Evolutionary conservation across 1,140 invertebrate genomes (phyloP).

Genomic region (Catajapyx aquilonaris): DNA sequence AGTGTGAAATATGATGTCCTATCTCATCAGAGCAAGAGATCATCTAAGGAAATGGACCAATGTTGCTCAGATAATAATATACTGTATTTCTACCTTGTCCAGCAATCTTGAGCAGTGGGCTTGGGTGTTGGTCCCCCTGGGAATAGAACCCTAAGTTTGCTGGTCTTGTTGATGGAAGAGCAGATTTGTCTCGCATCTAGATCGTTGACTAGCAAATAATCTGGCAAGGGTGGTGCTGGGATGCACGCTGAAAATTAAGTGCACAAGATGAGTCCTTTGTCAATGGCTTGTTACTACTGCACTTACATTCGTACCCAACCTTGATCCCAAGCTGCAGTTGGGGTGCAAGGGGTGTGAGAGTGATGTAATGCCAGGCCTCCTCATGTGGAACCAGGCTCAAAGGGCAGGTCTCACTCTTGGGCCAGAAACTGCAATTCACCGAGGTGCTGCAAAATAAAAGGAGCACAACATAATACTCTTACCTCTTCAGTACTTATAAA

Average conservation of each 20-base stretch:
- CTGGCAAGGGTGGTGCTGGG: background rate
- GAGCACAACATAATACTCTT: background rate
- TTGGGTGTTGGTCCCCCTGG: too few relatives aligned
- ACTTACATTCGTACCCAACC: background rate
- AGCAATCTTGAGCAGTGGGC: too few relatives aligned
- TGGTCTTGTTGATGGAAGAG: background rate
- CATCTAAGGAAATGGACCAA: too few relatives aligned
- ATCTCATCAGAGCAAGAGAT: too few relatives aligned
- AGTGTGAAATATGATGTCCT: too few relatives aligned
- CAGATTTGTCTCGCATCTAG: background rate
- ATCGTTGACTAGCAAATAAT: background rate
- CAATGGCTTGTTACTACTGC: too few relatives aligned
- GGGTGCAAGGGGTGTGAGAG: background rate
- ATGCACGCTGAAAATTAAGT: background rate
- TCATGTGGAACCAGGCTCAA: background rate
- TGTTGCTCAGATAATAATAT: too few relatives aligned
- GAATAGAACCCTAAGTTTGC: background rate
- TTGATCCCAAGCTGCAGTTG: background rate
- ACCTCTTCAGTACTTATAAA: too few relatives aligned
- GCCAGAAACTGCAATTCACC: background rate
- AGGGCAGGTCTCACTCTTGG: background rate
- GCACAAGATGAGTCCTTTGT: too few relatives aligned
- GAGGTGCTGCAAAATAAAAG: background rate
- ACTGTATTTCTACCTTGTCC: too few relatives aligned
- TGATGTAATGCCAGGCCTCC: background rate